Evolutionary conservation across 2,888 invertebrate genomes (phyloP), one percentile per base, ranked within the genome.

Genomic region (Zaprionus lineosus): DNA sequence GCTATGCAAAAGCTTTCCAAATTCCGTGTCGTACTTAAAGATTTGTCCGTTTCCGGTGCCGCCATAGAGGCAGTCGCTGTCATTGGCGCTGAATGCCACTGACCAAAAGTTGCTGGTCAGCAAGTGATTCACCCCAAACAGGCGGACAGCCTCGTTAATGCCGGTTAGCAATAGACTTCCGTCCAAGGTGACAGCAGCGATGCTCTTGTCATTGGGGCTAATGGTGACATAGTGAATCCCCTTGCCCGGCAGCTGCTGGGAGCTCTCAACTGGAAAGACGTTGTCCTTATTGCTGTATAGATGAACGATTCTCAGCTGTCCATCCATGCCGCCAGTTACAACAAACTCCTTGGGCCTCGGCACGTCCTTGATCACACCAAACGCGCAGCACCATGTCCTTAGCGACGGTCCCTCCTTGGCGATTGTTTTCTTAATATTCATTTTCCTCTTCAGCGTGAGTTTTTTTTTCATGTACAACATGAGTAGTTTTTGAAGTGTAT

Each of bases 61-160:
- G 1, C 53, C 71, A 29, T 36, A 74, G 6, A 72, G 8, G 0
- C 9, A 48, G 2, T 63, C 47, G 7, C 34, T 46, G 7, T 14
- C 34, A 0, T 15, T 31, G 6, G 7, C 29, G 1, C 24, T 46
- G 31, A 60, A 69, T n/a, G 47, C 31, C 2, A 56, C 40, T 1
- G 74, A 71, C 70, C 74, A 71, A 36, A 48, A 41, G 19, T 71
- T 63, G 4, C 48, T 63, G 2, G 59, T 39, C 4, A 53, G 8
- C 4, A 11, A 7, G 9, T 56, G 70, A 1, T 9, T 11, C 11
- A 74, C n/a, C 1, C 15, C 51, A 11, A 63, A 24, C 21, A 60
- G 4, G 3, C 53, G 48, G 0, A 74, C 19, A 1, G 53, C 70
- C 0, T n/a, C 6, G 5, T 19, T 12, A 0, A 71, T 6, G 36